phyloP scores from a whole-genome alignment of 2,113 vertebrate genomes.

The Phrynocephalus versicolor region DNA sequence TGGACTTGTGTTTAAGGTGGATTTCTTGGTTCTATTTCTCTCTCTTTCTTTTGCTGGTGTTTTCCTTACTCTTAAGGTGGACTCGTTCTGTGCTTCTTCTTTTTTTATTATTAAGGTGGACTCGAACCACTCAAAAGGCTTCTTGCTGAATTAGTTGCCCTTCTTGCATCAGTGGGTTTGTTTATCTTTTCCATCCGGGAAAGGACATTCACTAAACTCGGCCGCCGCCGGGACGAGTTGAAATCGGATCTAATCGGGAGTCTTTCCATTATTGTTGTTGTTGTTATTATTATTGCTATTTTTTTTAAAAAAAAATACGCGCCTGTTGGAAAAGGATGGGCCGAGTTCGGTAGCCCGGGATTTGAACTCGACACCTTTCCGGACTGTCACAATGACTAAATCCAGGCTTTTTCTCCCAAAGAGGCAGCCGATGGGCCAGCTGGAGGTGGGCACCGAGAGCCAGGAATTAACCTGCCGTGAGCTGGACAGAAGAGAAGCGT shows the following conservation, averaged over 20 bases:
- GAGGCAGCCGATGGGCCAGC: conserved; percentile 76
- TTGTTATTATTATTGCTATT: neutral
- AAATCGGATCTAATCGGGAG: neutral
- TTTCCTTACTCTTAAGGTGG: conserved; percentile 58
- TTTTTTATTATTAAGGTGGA: conserved; percentile 30
- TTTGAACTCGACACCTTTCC: neutral
- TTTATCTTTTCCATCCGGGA: neutral
- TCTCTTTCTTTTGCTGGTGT: neutral
- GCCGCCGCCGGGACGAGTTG: neutral
- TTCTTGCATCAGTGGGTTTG: neutral
- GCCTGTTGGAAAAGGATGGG: neutral
- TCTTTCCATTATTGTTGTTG: no score
- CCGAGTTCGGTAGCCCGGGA: conserved; percentile 14
- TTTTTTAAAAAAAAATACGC: neutral
- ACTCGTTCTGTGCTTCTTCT: neutral
- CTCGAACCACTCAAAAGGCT: neutral
- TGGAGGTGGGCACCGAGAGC: conserved; percentile 55
- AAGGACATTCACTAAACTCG: neutral
- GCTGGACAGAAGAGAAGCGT: conserved; percentile 56
- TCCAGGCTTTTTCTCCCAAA: conserved; percentile 54
- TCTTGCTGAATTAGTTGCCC: neutral
- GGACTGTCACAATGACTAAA: conserved; percentile 63
- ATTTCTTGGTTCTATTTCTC: neutral
- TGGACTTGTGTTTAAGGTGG: conserved; percentile 22
- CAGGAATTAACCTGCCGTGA: conserved; percentile 64